Conservation (phyloP, 2,888 invertebrate genomes). For the Pristionchus arcanus region DNA sequence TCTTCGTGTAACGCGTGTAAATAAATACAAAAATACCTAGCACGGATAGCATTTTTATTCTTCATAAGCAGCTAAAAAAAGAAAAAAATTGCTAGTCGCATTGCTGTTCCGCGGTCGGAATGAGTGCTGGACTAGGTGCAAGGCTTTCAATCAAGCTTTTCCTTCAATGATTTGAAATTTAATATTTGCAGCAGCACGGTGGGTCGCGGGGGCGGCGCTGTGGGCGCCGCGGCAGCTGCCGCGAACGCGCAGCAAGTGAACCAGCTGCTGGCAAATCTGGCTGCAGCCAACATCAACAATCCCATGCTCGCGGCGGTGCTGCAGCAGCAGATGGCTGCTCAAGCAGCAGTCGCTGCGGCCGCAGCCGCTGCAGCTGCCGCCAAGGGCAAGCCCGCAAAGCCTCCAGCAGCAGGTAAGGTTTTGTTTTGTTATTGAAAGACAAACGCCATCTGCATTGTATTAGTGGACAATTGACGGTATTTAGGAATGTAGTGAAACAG, state of each 20-base stretch:
- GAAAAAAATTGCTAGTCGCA: too few species aligned
- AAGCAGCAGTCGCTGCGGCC: neutral
- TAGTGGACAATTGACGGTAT: neutral
- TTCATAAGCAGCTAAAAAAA: too few species aligned
- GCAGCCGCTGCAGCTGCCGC: neutral
- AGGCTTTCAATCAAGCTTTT: too few species aligned
- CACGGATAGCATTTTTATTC: too few species aligned
- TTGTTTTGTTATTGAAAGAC: neutral
- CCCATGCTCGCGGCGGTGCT: neutral
- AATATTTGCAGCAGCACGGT: neutral
- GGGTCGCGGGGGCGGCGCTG: slow-evolving; percentile 5
- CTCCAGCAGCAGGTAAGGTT: neutral
- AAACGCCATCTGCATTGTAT: neutral
- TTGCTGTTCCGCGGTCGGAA: too few species aligned
- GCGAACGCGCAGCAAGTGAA: neutral
- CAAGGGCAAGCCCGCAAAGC: neutral
- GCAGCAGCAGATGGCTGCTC: slow-evolving; percentile 20
- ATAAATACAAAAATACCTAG: too few species aligned
- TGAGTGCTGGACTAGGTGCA: too few species aligned
- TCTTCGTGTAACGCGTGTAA: too few species aligned
- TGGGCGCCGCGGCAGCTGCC: neutral
- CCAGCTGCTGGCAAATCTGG: neutral
- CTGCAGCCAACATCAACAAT: neutral
- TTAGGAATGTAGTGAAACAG: neutral
- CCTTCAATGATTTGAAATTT: too few species aligned